Evolutionary conservation across 2,797 vertebrate species (phyloP).

Genomic region (Pangasius krempfi): DNA sequence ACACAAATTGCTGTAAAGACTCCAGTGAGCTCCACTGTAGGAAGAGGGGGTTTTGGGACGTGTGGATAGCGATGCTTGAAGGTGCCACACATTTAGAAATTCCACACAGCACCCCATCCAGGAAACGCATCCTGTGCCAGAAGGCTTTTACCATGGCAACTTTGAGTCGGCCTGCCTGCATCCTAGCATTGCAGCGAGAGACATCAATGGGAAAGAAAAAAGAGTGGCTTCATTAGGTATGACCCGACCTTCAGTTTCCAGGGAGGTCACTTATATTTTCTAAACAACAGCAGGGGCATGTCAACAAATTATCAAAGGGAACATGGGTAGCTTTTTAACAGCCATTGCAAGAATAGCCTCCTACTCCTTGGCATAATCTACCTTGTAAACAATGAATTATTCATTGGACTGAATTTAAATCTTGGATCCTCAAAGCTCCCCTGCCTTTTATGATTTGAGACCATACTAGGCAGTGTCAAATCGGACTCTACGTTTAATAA

Average conservation of each 20-base stretch:
- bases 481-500: conserved; percentile 44
- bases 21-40: conserved; percentile 5
- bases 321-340: conserved; percentile 65
- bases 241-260: conserved; percentile 68
- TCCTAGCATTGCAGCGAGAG: conserved; percentile 53
- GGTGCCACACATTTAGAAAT: conserved; percentile 60
- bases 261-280: conserved; percentile 71
- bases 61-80: conserved; percentile 57
- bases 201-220: conserved; percentile 70
- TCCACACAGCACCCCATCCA: conserved; percentile 54
- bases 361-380: conserved; percentile 64
- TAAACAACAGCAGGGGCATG: conserved; percentile 68
- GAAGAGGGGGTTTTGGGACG: conserved; percentile 11
- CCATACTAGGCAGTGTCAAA: conserved; percentile 39
- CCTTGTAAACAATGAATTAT: conserved; percentile 74
- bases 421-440: conserved; percentile 46
- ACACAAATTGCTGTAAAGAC: background rate
- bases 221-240: conserved; percentile 72
- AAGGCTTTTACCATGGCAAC: conserved; percentile 63
- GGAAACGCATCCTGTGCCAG: conserved; percentile 58
- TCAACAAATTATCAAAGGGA: conserved; percentile 74
- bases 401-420: conserved; percentile 64
- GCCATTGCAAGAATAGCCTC: conserved; percentile 58
- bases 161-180: conserved; percentile 52
- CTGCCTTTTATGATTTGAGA: conserved; percentile 39